Evolutionary conservation across 2,888 invertebrate species (phyloP).

Genomic region (Taphrorychus bicolor): DNA sequence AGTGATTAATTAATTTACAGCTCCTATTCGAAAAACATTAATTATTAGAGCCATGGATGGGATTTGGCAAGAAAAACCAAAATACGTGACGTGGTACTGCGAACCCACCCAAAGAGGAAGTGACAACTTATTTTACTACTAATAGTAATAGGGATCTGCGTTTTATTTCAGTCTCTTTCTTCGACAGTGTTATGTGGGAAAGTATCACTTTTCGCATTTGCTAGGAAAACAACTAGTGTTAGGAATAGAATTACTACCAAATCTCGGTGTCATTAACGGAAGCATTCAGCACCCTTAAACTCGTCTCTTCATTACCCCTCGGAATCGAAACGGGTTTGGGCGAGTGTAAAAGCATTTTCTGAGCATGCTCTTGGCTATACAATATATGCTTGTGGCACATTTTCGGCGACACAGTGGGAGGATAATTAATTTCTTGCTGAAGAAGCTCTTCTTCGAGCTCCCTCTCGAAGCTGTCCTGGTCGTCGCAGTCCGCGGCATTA

Average conservation of each 20-base stretch:
- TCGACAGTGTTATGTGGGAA: too few relatives aligned
- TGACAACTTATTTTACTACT: too few relatives aligned
- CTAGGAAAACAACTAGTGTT: too few relatives aligned
- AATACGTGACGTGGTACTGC: too few relatives aligned
- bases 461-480: constrained; percentile 61
- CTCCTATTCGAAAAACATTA: too few relatives aligned
- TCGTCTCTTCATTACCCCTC: constrained; percentile 67
- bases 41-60: too few relatives aligned
- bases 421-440: constrained; percentile 75
- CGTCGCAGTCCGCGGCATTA: constrained; percentile 35
- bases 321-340: constrained; percentile 70
- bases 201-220: not conserved
- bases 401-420: constrained; percentile 69
- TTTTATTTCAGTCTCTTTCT: too few relatives aligned
- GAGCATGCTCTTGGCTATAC: constrained; percentile 57
- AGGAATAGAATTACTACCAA: too few relatives aligned
- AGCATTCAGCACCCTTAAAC: constrained; percentile 71
- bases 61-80: too few relatives aligned
- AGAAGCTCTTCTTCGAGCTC: constrained; percentile 69
- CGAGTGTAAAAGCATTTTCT: constrained; percentile 61
- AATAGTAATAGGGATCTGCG: too few relatives aligned
- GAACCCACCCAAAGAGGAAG: too few relatives aligned
- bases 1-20: too few relatives aligned
- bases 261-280: constrained; percentile 75
- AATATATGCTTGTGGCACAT: constrained; percentile 57